Percentiles rank a stretch among this genome's conserved stretches.
Conservation (phyloP, 2,888 invertebrate species). For the Orthosia gothica region DNA sequence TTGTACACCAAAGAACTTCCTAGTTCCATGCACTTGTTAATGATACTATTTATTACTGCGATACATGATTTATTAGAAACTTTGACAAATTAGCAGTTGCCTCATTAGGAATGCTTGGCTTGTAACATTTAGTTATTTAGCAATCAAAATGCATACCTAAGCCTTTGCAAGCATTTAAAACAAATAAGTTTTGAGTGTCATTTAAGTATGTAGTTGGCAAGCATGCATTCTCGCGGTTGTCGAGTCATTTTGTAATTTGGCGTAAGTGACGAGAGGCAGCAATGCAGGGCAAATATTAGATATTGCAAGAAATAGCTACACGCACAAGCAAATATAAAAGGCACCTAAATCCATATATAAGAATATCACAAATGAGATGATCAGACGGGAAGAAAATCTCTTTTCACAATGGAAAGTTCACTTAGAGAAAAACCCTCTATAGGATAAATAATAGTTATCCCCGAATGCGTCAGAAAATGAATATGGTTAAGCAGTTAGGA, state of each 20-base stretch:
- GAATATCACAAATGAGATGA: background rate
- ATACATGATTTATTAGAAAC: conserved; percentile 34
- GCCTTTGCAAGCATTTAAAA: conserved; percentile 68
- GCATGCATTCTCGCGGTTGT: conserved; percentile 78
- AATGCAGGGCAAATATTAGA: background rate
- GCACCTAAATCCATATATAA: background rate
- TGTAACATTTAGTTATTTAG: conserved; percentile 58
- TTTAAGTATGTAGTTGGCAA: conserved; percentile 83
- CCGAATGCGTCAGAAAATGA: background rate
- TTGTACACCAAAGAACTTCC: conserved; percentile 81
- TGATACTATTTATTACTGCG: conserved; percentile 70
- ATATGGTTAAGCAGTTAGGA: background rate
- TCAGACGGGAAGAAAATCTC: background rate
- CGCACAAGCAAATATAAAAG: background rate
- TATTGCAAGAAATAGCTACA: background rate
- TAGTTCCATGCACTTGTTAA: conserved; percentile 76
- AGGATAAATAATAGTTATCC: background rate
- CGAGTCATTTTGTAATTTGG: conserved; percentile 81
- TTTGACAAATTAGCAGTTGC: conserved; percentile 21
- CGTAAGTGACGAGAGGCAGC: conserved; percentile 77
- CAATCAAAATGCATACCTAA: conserved; percentile 62
- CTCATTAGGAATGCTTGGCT: conserved; percentile 39
- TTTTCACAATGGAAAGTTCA: background rate
- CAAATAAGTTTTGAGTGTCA: conserved; percentile 79
- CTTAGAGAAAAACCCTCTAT: background rate